These are phyloP conservation scores for Ganaspis sp. DNA, from an alignment of 1,140 invertebrate genomes.

Conservation along the genomic window DNA sequence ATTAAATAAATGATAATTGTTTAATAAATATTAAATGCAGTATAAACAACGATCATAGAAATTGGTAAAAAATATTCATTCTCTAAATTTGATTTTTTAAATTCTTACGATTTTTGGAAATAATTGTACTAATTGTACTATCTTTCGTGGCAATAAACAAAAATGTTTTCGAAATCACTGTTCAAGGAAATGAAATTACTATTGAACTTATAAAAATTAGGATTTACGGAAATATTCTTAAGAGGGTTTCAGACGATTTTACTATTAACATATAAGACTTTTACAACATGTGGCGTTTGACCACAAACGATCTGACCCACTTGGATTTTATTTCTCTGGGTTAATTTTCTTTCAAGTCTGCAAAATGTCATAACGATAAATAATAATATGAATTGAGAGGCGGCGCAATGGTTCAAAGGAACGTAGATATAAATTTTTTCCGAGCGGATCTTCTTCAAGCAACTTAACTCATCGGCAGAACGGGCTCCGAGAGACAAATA, in stretches of 20 bases:
- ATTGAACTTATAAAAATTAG: neutral
- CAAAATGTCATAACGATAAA: neutral
- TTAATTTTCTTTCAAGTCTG: neutral
- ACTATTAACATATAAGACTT: neutral
- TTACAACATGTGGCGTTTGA: neutral
- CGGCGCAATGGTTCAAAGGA: neutral
- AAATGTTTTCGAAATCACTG: neutral
- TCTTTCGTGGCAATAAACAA: neutral
- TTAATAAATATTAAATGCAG: too few species aligned
- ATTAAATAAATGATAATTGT: too few species aligned
- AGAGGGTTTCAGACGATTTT: neutral
- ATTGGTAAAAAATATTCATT: too few species aligned
- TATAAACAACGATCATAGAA: too few species aligned
- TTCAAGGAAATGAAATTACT: neutral
- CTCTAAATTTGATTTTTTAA: too few species aligned
- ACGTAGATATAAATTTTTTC: conserved; percentile 46
- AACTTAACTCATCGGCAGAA: conserved; percentile 40
- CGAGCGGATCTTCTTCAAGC: conserved; percentile 58
- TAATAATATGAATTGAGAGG: neutral
- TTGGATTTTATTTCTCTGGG: neutral
- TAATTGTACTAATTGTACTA: neutral
- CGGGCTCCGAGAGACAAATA: conserved; percentile 60
- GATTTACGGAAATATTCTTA: neutral
- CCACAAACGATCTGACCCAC: neutral
- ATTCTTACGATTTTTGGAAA: too few species aligned